Conservation (phyloP, 1,140 invertebrate genomes). For the Hetaerina americana region DNA sequence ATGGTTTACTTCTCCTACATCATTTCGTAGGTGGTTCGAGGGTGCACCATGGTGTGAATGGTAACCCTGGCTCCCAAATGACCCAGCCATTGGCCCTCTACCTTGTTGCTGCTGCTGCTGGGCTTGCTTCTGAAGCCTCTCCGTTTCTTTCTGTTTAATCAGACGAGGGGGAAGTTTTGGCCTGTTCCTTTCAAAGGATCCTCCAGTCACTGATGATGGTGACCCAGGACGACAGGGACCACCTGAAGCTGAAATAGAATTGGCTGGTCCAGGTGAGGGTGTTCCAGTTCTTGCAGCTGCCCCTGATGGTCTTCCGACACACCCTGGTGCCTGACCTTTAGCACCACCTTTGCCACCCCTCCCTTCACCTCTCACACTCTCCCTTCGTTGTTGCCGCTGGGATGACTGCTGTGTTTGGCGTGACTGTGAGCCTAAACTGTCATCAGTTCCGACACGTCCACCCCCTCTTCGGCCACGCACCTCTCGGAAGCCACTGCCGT, state of each 20-base stretch:
- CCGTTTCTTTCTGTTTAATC: conserved; percentile 54
- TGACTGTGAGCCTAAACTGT: background rate
- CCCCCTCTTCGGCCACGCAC: background rate
- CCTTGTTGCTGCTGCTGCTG: conserved; percentile 13
- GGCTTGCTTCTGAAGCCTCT: conserved; percentile 28
- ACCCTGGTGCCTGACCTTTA: background rate
- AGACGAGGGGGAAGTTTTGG: conserved; percentile 62
- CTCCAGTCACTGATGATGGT: background rate
- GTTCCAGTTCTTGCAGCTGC: background rate
- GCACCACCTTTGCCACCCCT: background rate
- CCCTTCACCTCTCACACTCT: background rate
- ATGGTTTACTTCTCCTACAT: background rate
- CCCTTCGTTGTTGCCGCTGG: background rate
- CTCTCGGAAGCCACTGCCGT: background rate
- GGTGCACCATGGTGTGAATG: background rate
- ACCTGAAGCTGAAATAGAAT: background rate
- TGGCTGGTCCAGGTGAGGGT: background rate
- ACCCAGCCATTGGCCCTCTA: background rate
- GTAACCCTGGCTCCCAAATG: background rate
- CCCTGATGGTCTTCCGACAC: background rate
- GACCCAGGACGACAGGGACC: background rate
- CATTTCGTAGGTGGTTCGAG: background rate
- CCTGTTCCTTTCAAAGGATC: background rate
- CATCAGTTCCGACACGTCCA: background rate
- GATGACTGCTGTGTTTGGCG: background rate